Conservation (phyloP, 2,797 vertebrate genomes). For the Ceryle rudis region DNA sequence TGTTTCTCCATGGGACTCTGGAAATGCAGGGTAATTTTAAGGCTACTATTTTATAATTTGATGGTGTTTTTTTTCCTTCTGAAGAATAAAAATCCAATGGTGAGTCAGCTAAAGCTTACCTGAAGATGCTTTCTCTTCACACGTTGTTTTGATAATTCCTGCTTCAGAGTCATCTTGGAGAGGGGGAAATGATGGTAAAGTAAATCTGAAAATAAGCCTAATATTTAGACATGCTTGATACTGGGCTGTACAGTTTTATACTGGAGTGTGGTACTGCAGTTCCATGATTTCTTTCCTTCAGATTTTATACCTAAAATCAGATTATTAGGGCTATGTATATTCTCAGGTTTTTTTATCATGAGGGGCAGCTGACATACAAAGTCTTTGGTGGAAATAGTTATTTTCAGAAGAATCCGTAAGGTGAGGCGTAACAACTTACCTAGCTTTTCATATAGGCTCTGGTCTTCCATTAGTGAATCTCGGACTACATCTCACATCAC, state of each 20-base stretch:
- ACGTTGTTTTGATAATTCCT: background rate
- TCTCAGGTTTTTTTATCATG: background rate
- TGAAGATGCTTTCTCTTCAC: background rate
- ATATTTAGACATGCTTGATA: background rate
- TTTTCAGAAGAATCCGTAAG: background rate
- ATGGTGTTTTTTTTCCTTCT: background rate
- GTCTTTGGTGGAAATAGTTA: background rate
- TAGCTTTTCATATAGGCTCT: background rate
- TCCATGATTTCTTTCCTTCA: background rate
- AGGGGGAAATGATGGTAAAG: background rate
- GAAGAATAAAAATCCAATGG: background rate
- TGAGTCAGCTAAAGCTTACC: background rate
- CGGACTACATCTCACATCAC: background rate
- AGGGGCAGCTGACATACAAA: background rate
- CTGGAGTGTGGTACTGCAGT: background rate
- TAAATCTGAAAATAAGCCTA: background rate
- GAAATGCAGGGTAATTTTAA: background rate
- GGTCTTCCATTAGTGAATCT: background rate
- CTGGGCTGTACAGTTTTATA: background rate
- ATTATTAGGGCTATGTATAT: background rate
- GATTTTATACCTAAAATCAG: background rate
- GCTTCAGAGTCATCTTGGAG: background rate
- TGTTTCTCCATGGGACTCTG: background rate
- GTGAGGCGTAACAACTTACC: background rate
- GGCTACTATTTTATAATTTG: background rate